phyloP scores from a whole-genome alignment of 2,888 invertebrate species.

The Heliconius hortense region DNA sequence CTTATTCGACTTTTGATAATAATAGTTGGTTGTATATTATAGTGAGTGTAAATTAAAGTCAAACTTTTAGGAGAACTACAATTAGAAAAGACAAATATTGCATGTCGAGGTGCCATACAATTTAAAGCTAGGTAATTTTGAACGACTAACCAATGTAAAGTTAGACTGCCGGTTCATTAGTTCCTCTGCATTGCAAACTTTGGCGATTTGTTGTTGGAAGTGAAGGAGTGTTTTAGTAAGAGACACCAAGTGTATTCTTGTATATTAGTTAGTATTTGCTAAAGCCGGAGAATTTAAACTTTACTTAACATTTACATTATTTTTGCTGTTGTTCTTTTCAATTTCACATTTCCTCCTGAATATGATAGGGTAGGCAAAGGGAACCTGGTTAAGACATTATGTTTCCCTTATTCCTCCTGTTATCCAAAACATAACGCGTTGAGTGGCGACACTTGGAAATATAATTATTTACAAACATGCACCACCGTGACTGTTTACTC shows the following conservation, averaged over 20 bases:
- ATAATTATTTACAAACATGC: not conserved
- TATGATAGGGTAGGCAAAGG: no score
- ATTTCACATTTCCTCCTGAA: no score
- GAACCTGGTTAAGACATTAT: no score
- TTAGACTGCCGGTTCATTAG: slow-evolving; percentile 9
- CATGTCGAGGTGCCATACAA: not conserved
- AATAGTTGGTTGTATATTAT: not conserved
- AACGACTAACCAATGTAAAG: slow-evolving; percentile 1
- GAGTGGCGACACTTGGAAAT: not conserved
- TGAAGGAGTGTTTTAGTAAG: not conserved
- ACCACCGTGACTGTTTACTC: not conserved
- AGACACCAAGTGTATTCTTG: not conserved
- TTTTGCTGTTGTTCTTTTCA: not conserved
- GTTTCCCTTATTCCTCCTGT: no score
- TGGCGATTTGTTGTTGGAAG: not conserved
- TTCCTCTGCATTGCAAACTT: slow-evolving; percentile 9
- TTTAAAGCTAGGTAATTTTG: slow-evolving; percentile 9
- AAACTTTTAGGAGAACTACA: not conserved
- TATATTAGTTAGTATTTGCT: not conserved
- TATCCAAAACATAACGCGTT: no score
- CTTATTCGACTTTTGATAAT: not conserved
- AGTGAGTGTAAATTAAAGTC: not conserved
- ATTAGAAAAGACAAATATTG: slow-evolving; percentile 6
- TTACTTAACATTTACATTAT: not conserved
- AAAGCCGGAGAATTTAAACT: not conserved